These are phyloP conservation scores for Sula dactylatra DNA, from an alignment of 2,113 vertebrate genomes.

Conservation along the genomic window DNA sequence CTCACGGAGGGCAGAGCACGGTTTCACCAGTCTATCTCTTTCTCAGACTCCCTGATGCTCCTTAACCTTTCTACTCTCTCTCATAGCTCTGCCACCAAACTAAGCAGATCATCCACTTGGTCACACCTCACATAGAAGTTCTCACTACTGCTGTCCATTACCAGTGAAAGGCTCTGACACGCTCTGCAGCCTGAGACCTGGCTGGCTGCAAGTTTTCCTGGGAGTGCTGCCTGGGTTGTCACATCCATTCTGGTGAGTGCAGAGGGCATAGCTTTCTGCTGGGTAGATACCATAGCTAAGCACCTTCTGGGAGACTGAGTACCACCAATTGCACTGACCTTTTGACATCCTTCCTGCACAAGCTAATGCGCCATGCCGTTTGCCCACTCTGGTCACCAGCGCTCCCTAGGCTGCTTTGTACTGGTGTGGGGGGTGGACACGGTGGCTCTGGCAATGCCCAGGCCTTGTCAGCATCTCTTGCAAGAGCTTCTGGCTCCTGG, in stretches of 20 bases:
- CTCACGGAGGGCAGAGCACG: neutral
- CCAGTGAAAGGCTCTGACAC: no score
- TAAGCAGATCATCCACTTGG: neutral
- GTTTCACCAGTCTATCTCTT: neutral
- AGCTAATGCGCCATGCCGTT: neutral
- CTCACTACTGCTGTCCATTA: rapidly evolving
- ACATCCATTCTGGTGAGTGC: neutral
- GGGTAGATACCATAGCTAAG: no score
- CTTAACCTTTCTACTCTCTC: neutral
- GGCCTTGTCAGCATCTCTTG: rapidly evolving
- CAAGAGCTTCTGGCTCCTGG: neutral
- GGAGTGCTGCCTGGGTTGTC: neutral
- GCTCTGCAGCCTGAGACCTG: neutral
- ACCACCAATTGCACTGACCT: neutral
- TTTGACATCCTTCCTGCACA: neutral
- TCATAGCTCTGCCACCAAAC: neutral
- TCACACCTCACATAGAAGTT: neutral
- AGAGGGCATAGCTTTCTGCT: neutral
- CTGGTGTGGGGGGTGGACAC: neutral
- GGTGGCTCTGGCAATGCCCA: neutral
- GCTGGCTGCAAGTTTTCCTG: no score
- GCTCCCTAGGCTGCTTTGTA: neutral
- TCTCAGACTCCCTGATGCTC: neutral
- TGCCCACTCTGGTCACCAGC: neutral
- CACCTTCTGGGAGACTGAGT: no score